Base-by-base conservation (phyloP, 2,888 invertebrate genomes). In the Mamestra brassicae region DNA sequence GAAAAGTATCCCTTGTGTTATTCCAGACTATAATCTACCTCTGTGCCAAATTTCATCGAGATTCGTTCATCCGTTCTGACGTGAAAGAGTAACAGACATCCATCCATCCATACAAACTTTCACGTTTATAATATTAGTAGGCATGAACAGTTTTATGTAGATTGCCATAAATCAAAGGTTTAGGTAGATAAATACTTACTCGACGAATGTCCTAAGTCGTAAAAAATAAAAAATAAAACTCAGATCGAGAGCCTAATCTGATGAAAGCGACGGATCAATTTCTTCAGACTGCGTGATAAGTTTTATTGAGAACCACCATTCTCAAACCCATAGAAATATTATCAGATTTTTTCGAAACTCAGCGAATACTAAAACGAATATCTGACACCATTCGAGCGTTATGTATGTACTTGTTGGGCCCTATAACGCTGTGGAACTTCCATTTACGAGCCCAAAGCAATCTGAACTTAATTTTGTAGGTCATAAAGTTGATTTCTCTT, bases 281-380 rank as follows among this genome's bases (percentile, higher is more conserved):
- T 76, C 61, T 65, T 71, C 50, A 78, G 15, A 54, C 54, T 17
- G 7, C 52, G 70, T 78, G 78, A 81, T 81, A 84, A 74, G 66
- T 81, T 84, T 87, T 81, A 83, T 74, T 74, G 71, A 67, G 67
- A 70, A 52, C 74, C 61, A 79, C 73, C 74, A 81, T 85, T 82
- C 64, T 60, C 81, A 66, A 76, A 83, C 69, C 80, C 85, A 88
- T 88, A 86, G 87, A 89, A 89, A 86, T 89, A 88, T 87, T 87
- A 89, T 89, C 85, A 81, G 89, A 80, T 87, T 88, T 88, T 89
- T 87, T 87, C 73, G 71, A 81, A 83, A 88, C 78, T 89, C 89
- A 89, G 88, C 89, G 73, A 87, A 87, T 85, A 84, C 85, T 82
- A 81, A 89, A 87, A 78, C 83, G 84, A 83, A 80, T 83, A 88